Base-by-base conservation (phyloP, 2,888 invertebrate species). In the Drosophila picticornis region DNA sequence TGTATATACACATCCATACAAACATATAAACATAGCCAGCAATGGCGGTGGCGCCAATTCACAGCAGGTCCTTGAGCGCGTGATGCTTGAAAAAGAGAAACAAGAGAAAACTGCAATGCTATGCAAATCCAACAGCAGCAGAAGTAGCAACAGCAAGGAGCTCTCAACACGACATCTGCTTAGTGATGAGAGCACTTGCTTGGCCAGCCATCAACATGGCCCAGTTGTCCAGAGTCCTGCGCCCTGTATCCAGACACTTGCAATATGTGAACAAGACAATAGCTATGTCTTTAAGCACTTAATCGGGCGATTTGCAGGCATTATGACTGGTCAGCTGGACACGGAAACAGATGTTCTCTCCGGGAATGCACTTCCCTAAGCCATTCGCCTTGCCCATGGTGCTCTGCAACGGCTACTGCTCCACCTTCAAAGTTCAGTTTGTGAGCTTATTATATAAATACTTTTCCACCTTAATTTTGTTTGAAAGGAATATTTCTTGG, bases 231-330 rank as follows among this genome's bases (percentile, higher is more conserved):
- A 43, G 43, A 43, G 65, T 36, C 50, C 56, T 70, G 68, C 36
- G 19, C 36, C 55, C 55, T 10, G 13, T 32, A 11, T 7, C 11
- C 19, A 19, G 31, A 11, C 32, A 27, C n/a, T 50, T 59, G 64
- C 66, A 60, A 78, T 78, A 67, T 68, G 67, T 66, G 77, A 36
- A 48, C 43, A n/a, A 27, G 22, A 32, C 63, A 63, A 27, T 62
- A 46, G 74, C 60, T 36, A 19, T 55, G 71, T 70, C 77, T 65
- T 75, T 76, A 72, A 79, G 84, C 79, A 81, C 77, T 83, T 89
- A 89, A 89, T 89, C 88, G 80, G 86, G 61, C 88, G 82, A 89
- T 89, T 89, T 89, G 85, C 84, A 79, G 81, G 88, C 88, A 88
- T 89, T 88, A 79, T 80, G 77, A 53, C 55, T 63, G 65, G 58